Base-by-base conservation (phyloP, 2,113 vertebrate genomes). In the Gulo gulo region DNA sequence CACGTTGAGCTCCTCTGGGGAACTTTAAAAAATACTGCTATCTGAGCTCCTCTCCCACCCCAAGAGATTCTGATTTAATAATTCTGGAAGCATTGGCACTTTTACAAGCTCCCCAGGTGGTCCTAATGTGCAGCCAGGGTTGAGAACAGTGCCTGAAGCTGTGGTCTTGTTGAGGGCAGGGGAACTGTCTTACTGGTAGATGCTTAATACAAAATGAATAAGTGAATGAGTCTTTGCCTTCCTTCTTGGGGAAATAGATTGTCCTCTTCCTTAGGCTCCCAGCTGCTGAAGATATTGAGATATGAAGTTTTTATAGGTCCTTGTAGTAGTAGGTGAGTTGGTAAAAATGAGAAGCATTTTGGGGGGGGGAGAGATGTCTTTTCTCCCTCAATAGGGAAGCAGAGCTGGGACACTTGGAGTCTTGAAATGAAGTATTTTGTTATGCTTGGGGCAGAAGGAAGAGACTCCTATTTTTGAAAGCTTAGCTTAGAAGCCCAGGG, bases 291-390 rank as follows among this genome's bases (percentile, higher is more conserved):
- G 59, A 50, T 57, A 24, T 1, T 10, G 31, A 79, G 57, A 31
- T 29, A 34, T 20, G 26, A 31, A 1, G 23, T 63, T 95, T 73
- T 39, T 18, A 24, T 79, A 80, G 57, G 34, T 80, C 69, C 34
- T 94, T 73, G 55, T 14, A 45, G 61, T n/a, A 42, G 24, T 26
- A 13, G 55, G 59, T 61, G 67, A 82, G 57, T 16, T 3, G 12
- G 47, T 10, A 81, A 71, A 86, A 88, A 63, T 16, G 55, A 36
- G 50, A 74, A 13, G 9, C 7, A 3, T 63, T 12, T 69, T 11
- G 23, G 0, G 14, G 15, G 15, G 0, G 7, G 7, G 16, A 20
- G 0, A 4, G 2, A 7, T 1, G 34, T 83, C 15, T 61, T 59
- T 76, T 42, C 18, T 74, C 59, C 16, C 52, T 88, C 24, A 57